Evolutionary conservation across 37 sponge, comb jelly and placozoan genomes (phyloP), one percentile per base, ranked within the genome.

Genomic region (Dysidea cf. avara): DNA sequence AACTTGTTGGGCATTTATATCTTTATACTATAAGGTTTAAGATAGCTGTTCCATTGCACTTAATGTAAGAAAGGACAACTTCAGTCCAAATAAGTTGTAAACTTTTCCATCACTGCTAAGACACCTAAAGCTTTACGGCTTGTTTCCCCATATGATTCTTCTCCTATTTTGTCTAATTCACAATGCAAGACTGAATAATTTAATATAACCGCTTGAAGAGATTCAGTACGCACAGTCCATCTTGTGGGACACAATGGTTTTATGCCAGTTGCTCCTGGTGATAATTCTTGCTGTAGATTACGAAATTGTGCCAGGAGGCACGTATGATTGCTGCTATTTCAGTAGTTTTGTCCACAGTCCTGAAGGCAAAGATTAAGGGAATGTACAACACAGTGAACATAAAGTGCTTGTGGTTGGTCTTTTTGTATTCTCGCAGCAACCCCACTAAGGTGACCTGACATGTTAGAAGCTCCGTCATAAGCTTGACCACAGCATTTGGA

Each of bases 61-160:
- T 35, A 89, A 89, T 21, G 79, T n/a, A 28, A 76, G 48, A 49
- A 63, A 32, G 28, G 68, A 66, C 11, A 89, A 77, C 54, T 89
- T 83, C 18, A 91, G 59, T 0, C 92, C 87, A 81, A 79, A 91
- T 56, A 83, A 20, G 81, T 82, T 20, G 38, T 20, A 75, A 86
- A 85, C 31, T 77, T 74, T 33, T 81, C 72, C 67, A 86, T 70
- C 22, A 51, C 18, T 24, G 63, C 34, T 2, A 74, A 39, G 26
- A 74, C 47, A 18, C 88, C 72, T 7, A 38, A 49, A 55, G 82
- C 76, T 28, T 60, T 75, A 22, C 39, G 50, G 20, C 53, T 73
- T 76, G 62, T 71, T n/a, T 68, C 68, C 72, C 51, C 75, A 20
- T 57, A 5, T 29, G 36, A 56, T 17, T 20, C 75, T 24, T 56